These are phyloP conservation scores for Synanthedon tipuliformis DNA, from an alignment of 2,888 invertebrate genomes.

Conservation along the genomic window DNA sequence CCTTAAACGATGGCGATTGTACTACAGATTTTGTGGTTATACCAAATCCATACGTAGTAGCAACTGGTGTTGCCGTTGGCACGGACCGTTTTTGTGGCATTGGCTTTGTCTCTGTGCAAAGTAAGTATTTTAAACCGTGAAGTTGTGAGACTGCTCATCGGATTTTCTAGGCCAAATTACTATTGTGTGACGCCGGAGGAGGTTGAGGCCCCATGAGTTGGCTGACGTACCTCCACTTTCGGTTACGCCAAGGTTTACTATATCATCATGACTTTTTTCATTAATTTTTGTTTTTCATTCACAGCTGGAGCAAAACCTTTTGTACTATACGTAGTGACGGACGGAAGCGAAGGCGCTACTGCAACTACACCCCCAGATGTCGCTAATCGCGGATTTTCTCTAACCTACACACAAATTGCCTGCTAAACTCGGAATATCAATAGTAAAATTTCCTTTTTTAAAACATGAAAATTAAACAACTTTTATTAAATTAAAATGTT, in stretches of 20 bases:
- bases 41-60: slow-evolving; percentile 70
- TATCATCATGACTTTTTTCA: too few relatives aligned
- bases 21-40: slow-evolving; percentile 81
- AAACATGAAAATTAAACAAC: slow-evolving; percentile 2
- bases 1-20: slow-evolving; percentile 72
- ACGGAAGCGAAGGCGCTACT: slow-evolving; percentile 68
- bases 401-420: slow-evolving; percentile 75
- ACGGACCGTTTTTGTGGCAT: slow-evolving; percentile 83
- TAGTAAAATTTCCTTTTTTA: too few relatives aligned
- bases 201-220: too few relatives aligned
- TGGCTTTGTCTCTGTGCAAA: slow-evolving; percentile 74
- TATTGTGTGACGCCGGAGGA: too few relatives aligned
- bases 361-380: slow-evolving; percentile 66
- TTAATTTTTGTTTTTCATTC: slow-evolving; percentile 7
- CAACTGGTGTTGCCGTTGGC: slow-evolving; percentile 47
- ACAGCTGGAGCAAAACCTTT: slow-evolving; percentile 77
- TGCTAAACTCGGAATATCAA: slow-evolving; percentile 47
- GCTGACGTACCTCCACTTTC: too few relatives aligned
- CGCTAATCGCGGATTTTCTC: slow-evolving; percentile 80
- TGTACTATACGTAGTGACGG: slow-evolving; percentile 78
- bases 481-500: background rate
- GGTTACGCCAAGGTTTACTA: too few relatives aligned
- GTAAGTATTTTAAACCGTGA: slow-evolving; percentile 40
- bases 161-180: too few relatives aligned
- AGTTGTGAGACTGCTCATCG: too few relatives aligned